Evolutionary conservation across 2,113 vertebrate species (phyloP).

Genomic region (Hippolais icterina): DNA sequence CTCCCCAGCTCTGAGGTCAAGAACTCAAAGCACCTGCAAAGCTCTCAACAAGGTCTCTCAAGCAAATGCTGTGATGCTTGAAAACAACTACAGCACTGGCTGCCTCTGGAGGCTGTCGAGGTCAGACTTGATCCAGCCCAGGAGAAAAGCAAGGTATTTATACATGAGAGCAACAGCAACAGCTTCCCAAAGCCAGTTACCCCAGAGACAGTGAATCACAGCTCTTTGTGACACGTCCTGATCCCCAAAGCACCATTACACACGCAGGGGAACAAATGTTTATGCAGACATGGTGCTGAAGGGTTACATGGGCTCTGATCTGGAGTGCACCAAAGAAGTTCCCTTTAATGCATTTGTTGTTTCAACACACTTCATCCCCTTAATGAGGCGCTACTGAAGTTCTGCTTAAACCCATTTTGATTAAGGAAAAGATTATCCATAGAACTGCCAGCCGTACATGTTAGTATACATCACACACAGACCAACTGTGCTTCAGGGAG

Average conservation of each 20-base stretch:
- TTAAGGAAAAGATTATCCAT: not conserved
- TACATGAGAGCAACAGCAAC: not conserved
- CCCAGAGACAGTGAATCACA: not conserved
- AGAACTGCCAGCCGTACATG: not conserved
- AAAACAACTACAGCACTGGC: accelerated
- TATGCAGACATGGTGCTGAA: not conserved
- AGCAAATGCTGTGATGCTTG: not conserved
- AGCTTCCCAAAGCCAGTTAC: not conserved
- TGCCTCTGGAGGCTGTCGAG: not conserved
- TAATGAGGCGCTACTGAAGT: not conserved
- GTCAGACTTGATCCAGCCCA: not conserved
- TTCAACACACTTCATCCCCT: not conserved
- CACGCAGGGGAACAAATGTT: not conserved
- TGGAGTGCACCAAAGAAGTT: not conserved
- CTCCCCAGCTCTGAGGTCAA: not conserved
- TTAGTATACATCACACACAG: not conserved
- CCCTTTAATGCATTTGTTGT: not conserved
- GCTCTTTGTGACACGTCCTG: not conserved
- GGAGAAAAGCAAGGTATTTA: not conserved
- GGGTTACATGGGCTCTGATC: not conserved
- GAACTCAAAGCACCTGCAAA: not conserved
- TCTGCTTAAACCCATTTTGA: not conserved
- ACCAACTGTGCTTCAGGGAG: constrained; percentile 25
- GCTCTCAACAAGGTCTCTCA: not conserved
- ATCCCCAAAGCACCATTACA: not conserved